Percentiles rank a stretch among this genome's conserved stretches.
Evolutionary conservation across 2,113 vertebrate genomes (phyloP).

Genomic region (Myocastor coypus): DNA sequence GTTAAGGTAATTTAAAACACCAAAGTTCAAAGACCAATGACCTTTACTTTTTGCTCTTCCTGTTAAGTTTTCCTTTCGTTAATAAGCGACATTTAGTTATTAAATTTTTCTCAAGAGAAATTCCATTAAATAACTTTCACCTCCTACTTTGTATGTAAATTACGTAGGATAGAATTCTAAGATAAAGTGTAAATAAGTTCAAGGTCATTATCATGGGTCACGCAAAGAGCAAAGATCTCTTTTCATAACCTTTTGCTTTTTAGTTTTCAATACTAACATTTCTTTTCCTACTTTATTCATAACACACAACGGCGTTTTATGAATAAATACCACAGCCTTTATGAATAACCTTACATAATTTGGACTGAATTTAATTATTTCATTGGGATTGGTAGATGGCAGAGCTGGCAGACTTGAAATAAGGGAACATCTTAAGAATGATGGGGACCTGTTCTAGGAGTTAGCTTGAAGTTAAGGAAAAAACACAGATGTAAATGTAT

Average conservation of each 20-base stretch:
- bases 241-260: conserved; percentile 55
- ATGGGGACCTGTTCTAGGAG: not conserved
- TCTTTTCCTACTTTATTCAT: conserved; percentile 26
- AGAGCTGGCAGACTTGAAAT: conserved; percentile 18
- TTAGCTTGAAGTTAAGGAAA: not conserved
- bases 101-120: conserved; percentile 21
- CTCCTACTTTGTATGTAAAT: conserved; percentile 52
- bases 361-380: conserved; percentile 55
- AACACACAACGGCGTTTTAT: not conserved
- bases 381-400: not conserved
- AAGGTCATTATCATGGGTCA: conserved; percentile 62
- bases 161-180: conserved; percentile 39
- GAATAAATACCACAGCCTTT: conserved; percentile 66
- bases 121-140: conserved; percentile 48
- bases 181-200: conserved; percentile 59
- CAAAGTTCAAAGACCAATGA: not conserved
- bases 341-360: conserved; percentile 2
- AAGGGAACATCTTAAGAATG: not conserved
- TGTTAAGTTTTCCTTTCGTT: conserved; percentile 48
- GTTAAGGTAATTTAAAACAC: not conserved
- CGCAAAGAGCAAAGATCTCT: conserved; percentile 24
- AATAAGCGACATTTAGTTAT: conserved; percentile 50
- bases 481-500: not conserved
- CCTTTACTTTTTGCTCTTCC: not conserved
- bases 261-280: conserved; percentile 55